Conservation (phyloP, 2,888 invertebrate genomes). For the Panzeria rudis region DNA sequence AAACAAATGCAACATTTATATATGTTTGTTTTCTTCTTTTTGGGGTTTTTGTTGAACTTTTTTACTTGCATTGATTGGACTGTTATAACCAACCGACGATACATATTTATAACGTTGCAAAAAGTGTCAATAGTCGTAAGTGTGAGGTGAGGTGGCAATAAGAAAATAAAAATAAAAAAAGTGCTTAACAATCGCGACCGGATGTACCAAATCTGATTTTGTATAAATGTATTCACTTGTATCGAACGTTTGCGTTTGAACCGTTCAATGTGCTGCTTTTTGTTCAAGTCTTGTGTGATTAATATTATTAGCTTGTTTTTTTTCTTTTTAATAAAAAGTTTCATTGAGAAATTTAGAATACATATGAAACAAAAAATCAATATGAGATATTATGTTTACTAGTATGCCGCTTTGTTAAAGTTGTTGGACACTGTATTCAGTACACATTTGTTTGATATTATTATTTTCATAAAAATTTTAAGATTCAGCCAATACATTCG, state of each 20-base stretch:
- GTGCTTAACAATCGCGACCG: slow-evolving; percentile 81
- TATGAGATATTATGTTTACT: neutral
- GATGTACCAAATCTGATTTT: slow-evolving; percentile 83
- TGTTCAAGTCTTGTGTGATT: slow-evolving; percentile 22
- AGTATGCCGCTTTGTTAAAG: neutral
- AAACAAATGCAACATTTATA: slow-evolving; percentile 68
- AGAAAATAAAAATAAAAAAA: slow-evolving; percentile 57
- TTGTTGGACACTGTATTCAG: neutral
- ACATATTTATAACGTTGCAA: slow-evolving; percentile 51
- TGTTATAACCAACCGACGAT: slow-evolving; percentile 42
- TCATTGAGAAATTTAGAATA: slow-evolving; percentile 36
- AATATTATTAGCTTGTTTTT: slow-evolving; percentile 33
- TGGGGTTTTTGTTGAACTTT: neutral
- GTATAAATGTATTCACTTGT: slow-evolving; percentile 65
- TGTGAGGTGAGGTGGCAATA: slow-evolving; percentile 79
- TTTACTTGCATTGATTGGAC: slow-evolving; percentile 30
- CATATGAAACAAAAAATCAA: neutral
- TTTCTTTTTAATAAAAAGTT: neutral
- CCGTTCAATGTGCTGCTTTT: slow-evolving; percentile 3
- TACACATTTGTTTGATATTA: too few species aligned
- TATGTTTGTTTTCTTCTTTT: slow-evolving; percentile 25
- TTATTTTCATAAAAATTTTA: too few species aligned
- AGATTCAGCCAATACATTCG: too few species aligned
- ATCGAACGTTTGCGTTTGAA: slow-evolving; percentile 42
- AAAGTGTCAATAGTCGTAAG: slow-evolving; percentile 55